These are phyloP conservation scores for Choloepus didactylus DNA, from an alignment of 2,797 vertebrate genomes.

Conservation along the genomic window DNA sequence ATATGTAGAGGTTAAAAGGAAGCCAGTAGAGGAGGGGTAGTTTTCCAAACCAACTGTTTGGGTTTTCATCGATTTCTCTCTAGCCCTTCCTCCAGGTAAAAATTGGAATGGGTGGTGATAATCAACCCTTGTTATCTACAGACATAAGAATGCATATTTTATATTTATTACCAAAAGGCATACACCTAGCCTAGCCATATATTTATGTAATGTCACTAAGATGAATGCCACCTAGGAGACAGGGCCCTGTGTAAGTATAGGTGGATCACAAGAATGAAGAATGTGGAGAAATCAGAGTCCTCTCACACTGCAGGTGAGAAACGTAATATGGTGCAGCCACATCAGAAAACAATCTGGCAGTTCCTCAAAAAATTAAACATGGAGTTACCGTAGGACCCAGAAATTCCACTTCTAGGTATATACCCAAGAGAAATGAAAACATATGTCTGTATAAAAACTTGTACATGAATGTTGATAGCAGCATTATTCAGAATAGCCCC, in stretches of 20 bases:
- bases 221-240: background rate
- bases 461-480: background rate
- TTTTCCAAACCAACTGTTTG: background rate
- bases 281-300: background rate
- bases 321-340: background rate
- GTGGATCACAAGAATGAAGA: background rate
- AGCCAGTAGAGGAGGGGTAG: background rate
- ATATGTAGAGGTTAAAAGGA: background rate
- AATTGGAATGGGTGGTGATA: background rate
- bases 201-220: background rate
- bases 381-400: background rate
- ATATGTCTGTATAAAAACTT: background rate
- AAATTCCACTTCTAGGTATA: background rate
- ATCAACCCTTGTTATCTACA: background rate
- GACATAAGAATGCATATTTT: background rate
- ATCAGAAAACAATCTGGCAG: background rate
- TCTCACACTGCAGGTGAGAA: background rate
- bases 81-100: background rate
- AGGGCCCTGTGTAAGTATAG: background rate
- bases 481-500: background rate
- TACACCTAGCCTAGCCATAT: background rate
- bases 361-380: slow-evolving; percentile 19
- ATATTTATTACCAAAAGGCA: background rate
- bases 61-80: background rate
- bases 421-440: background rate